Percentiles rank a stretch among this genome's conserved stretches.
Conservation (phyloP, 2,888 invertebrate genomes). For the Eugnorisma glareosa region DNA sequence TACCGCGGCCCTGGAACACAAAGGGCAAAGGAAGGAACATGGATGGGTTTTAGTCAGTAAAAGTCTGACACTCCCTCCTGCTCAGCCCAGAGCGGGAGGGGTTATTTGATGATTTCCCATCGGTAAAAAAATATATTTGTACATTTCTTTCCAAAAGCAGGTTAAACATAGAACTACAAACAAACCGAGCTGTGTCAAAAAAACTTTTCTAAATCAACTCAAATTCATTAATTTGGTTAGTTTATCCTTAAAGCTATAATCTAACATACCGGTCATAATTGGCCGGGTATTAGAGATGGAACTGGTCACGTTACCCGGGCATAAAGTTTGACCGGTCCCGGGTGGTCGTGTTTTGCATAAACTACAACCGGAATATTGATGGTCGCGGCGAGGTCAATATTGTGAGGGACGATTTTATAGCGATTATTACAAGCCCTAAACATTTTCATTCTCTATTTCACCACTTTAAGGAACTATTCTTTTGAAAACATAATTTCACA, state of each 20-base stretch:
- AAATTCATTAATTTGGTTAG: not conserved
- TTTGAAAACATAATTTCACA: not conserved
- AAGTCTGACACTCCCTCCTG: no score
- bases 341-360: constrained; percentile 70
- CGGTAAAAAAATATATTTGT: no score
- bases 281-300: constrained; percentile 42
- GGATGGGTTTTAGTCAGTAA: no score
- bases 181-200: not conserved
- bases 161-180: no score
- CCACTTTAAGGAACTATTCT: not conserved
- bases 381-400: constrained; percentile 36
- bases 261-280: constrained; percentile 41
- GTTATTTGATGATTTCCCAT: no score
- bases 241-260: constrained; percentile 19
- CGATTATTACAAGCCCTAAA: not conserved
- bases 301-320: constrained; percentile 55
- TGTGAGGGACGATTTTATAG: constrained; percentile 40
- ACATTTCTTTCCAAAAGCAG: not conserved
- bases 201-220: not conserved
- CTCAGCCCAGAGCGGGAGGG: no score
- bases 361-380: constrained; percentile 72
- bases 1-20: no score
- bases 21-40: no score
- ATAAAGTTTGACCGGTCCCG: constrained; percentile 58
- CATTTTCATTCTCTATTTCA: not conserved